Evolutionary conservation across 1,140 invertebrate genomes (phyloP).

Genomic region (Ephestia elutella): DNA sequence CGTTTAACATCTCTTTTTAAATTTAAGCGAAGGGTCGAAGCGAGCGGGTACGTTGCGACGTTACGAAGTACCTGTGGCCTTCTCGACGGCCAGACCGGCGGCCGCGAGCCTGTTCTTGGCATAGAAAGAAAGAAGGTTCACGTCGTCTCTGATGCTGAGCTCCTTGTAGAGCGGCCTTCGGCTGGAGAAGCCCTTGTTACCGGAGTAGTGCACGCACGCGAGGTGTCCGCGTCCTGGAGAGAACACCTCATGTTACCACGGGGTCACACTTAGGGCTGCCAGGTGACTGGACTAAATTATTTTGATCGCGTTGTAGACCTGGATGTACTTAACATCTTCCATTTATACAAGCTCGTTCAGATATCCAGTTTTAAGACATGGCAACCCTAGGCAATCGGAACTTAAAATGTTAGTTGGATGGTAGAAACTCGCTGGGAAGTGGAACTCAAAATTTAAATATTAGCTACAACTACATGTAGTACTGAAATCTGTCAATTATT

Average conservation of each 20-base stretch:
- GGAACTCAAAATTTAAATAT: not conserved
- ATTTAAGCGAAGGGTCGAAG: slow-evolving; percentile 59
- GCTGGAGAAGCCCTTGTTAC: slow-evolving; percentile 82
- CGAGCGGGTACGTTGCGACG: slow-evolving; percentile 51
- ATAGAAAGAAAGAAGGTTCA: slow-evolving; percentile 85
- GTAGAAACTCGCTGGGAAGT: not conserved
- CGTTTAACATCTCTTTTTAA: slow-evolving; percentile 43
- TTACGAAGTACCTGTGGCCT: slow-evolving; percentile 64
- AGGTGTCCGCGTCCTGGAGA: slow-evolving; percentile 80
- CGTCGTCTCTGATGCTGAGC: slow-evolving; percentile 79
- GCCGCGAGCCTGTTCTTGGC: slow-evolving; percentile 81
- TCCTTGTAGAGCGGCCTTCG: slow-evolving; percentile 81
- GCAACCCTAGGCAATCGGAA: slow-evolving; percentile 14
- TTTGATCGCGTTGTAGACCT: no score
- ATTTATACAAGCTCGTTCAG: not conserved
- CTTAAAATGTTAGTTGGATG: slow-evolving; percentile 40
- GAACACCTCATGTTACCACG: slow-evolving; percentile 59
- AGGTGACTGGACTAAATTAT: not conserved
- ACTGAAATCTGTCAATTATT: not conserved
- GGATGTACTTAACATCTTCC: not conserved
- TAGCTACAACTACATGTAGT: no score
- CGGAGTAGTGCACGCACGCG: slow-evolving; percentile 85
- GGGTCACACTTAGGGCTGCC: slow-evolving; percentile 36
- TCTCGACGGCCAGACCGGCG: slow-evolving; percentile 67
- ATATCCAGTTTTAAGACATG: not conserved